phyloP scores from a whole-genome alignment of 2,113 vertebrate species.

The Galbula dea region DNA sequence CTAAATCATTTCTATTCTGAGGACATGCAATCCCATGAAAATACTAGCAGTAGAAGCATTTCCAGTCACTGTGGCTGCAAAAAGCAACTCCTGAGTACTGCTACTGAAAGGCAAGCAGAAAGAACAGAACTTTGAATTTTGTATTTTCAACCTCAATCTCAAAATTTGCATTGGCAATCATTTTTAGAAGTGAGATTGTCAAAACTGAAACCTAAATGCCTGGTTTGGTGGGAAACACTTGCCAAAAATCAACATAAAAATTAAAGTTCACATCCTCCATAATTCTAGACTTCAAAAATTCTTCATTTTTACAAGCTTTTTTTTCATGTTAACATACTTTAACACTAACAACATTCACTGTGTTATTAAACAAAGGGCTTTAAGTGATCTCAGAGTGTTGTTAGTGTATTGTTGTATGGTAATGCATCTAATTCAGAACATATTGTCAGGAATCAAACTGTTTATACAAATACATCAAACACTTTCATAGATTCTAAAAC shows the following conservation, averaged over 20 bases:
- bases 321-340: not conserved
- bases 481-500: not conserved
- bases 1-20: not conserved
- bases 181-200: not conserved
- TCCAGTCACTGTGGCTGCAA: not conserved
- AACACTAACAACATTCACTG: not conserved
- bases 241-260: not conserved
- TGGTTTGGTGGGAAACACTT: not conserved
- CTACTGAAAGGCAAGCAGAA: not conserved
- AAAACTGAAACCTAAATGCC: not conserved
- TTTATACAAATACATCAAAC: conserved; percentile 14
- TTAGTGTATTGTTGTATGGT: not conserved
- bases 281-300: not conserved
- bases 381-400: not conserved
- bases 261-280: not conserved
- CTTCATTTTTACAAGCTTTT: not conserved
- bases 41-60: not conserved
- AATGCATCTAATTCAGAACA: not conserved
- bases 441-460: not conserved
- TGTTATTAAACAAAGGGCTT: conserved; percentile 2
- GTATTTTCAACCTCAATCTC: not conserved
- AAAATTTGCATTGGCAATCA: not conserved
- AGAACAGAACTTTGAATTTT: not conserved
- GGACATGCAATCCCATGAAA: not conserved
- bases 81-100: not conserved